Conservation (phyloP, 1,140 invertebrate genomes). For the Sesamia nonagrioides region DNA sequence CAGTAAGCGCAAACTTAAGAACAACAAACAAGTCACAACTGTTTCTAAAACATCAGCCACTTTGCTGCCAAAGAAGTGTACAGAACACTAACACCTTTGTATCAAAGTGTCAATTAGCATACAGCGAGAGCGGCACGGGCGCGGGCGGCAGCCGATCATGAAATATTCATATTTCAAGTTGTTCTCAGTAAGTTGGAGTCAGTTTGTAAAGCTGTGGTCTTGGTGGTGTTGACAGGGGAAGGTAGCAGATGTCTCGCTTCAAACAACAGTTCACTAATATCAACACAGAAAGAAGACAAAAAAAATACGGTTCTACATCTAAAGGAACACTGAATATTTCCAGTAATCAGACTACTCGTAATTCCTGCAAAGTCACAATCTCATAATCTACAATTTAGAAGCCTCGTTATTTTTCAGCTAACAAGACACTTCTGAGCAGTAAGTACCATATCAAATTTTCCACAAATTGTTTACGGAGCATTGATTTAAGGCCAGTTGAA, state of each 20-base stretch:
- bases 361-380: not conserved
- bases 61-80: not conserved
- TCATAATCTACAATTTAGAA: not conserved
- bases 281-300: too few species aligned
- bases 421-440: not conserved
- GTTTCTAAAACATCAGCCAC: conserved; percentile 4
- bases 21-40: not conserved
- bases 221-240: not conserved
- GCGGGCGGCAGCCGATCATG: not conserved
- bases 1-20: not conserved
- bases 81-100: not conserved
- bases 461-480: conserved; percentile 22
- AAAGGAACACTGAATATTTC: not conserved
- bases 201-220: not conserved
- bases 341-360: not conserved
- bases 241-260: not conserved
- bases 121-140: not conserved
- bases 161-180: conserved; percentile 4
- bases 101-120: conserved; percentile 2
- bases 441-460: conserved; percentile 16
- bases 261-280: not conserved
- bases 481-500: not conserved
- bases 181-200: not conserved
- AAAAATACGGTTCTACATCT: not conserved
- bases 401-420: not conserved